These are phyloP conservation scores for Drosophila bocqueti DNA, from an alignment of 1,140 invertebrate species.

Conservation along the genomic window DNA sequence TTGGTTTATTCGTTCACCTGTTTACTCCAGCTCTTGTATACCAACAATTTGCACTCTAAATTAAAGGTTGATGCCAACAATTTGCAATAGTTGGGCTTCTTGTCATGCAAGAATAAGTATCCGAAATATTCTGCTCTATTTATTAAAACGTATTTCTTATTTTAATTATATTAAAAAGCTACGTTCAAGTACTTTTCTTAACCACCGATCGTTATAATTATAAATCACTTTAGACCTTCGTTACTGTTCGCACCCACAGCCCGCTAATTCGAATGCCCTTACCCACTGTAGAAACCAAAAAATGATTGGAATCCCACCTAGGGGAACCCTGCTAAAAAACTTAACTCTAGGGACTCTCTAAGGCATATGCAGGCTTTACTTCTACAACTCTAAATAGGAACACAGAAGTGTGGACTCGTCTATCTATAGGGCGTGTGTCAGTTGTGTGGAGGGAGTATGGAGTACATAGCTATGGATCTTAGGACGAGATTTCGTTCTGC, in stretches of 20 bases:
- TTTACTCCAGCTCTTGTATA: constrained; percentile 15
- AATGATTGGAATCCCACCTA: not conserved
- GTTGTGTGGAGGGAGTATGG: constrained; percentile 12
- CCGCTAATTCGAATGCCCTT: constrained; percentile 36
- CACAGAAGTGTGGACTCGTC: constrained; percentile 56
- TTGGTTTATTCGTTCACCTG: constrained; percentile 17
- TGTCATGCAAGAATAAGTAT: constrained; percentile 44
- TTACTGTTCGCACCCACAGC: constrained; percentile 40
- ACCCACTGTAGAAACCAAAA: constrained; percentile 16
- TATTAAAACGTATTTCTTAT: constrained; percentile 11
- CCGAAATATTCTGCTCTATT: constrained; percentile 1
- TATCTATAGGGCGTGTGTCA: constrained; percentile 25
- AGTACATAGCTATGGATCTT: constrained; percentile 35
- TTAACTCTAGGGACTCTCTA: constrained; percentile 51
- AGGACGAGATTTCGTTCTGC: constrained; percentile 17
- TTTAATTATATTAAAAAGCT: constrained; percentile 34
- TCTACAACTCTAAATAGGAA: constrained; percentile 59
- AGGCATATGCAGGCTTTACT: constrained; percentile 36
- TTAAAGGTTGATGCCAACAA: constrained; percentile 23
- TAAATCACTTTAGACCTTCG: constrained; percentile 30
- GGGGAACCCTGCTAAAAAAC: constrained; percentile 15
- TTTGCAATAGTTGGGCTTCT: constrained; percentile 23
- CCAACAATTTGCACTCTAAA: constrained; percentile 45
- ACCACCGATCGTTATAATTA: constrained; percentile 4
- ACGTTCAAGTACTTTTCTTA: constrained; percentile 14